Evolutionary conservation across 1,140 invertebrate species (phyloP).

Genomic region (Chironomus striatipennis): DNA sequence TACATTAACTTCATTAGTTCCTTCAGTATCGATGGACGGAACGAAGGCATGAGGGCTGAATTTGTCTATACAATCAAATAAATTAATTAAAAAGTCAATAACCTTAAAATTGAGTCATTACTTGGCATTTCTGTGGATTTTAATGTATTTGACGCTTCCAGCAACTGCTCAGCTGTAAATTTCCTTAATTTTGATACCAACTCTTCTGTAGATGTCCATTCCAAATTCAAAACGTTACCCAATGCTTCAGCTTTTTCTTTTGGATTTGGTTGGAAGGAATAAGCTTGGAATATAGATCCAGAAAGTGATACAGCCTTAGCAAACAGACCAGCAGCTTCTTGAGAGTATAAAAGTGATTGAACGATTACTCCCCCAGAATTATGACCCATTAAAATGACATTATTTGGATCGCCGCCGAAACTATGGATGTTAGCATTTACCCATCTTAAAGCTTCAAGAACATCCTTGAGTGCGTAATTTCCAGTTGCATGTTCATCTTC

Average conservation of each 20-base stretch:
- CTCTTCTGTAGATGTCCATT: constrained; percentile 36
- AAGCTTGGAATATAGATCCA: constrained; percentile 53
- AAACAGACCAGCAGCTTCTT: constrained; percentile 52
- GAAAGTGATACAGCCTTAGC: constrained; percentile 64
- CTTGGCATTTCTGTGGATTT: neutral
- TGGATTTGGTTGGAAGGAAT: constrained; percentile 42
- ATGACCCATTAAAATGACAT: constrained; percentile 58
- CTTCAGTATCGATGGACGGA: constrained; percentile 10
- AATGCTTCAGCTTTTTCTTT: constrained; percentile 38
- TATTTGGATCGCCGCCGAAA: constrained; percentile 50
- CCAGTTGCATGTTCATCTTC: constrained; percentile 44
- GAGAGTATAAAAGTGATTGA: constrained; percentile 52
- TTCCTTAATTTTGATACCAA: constrained; percentile 37
- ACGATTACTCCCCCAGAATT: constrained; percentile 63
- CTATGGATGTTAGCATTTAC: constrained; percentile 50
- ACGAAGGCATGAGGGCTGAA: constrained; percentile 8
- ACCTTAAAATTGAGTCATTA: neutral
- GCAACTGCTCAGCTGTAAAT: constrained; percentile 38
- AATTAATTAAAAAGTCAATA: neutral
- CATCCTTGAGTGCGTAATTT: constrained; percentile 61
- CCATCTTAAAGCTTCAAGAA: constrained; percentile 52
- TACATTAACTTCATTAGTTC: constrained; percentile 3
- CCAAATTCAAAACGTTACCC: constrained; percentile 35
- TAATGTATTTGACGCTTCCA: constrained; percentile 31
- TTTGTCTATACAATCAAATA: neutral